phyloP scores from a whole-genome alignment of 2,888 invertebrate genomes.

The Trissolcus brochymenae region DNA sequence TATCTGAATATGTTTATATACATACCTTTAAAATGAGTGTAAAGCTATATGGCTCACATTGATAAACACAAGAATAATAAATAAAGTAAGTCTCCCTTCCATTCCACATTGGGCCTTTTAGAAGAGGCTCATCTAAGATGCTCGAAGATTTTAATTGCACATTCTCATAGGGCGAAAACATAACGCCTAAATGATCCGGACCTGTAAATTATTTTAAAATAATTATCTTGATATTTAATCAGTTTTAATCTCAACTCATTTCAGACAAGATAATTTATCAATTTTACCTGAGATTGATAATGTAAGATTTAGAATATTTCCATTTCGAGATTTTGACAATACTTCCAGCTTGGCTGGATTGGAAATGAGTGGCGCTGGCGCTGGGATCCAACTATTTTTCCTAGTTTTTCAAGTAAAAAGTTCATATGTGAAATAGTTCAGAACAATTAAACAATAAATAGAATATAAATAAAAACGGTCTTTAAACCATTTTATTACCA shows the following conservation, averaged over 20 bases:
- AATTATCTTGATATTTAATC: slow-evolving; percentile 1
- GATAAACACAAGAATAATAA: slow-evolving; percentile 82
- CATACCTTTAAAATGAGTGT: slow-evolving; percentile 80
- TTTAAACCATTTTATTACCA: slow-evolving; percentile 72
- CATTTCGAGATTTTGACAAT: slow-evolving; percentile 72
- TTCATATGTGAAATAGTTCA: neutral
- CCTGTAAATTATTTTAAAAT: slow-evolving; percentile 74
- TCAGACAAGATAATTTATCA: neutral
- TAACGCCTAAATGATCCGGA: slow-evolving; percentile 82
- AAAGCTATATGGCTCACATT: slow-evolving; percentile 79
- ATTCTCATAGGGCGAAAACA: slow-evolving; percentile 80
- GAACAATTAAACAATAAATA: neutral
- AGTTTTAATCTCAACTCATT: too few relatives aligned
- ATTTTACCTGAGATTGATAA: slow-evolving; percentile 78
- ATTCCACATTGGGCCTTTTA: slow-evolving; percentile 79
- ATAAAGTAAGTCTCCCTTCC: slow-evolving; percentile 82
- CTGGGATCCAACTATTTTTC: slow-evolving; percentile 81
- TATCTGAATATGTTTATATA: slow-evolving; percentile 1
- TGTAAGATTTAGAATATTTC: slow-evolving; percentile 75
- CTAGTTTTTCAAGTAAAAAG: slow-evolving; percentile 64
- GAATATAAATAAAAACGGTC: slow-evolving; percentile 6
- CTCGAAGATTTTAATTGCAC: slow-evolving; percentile 80
- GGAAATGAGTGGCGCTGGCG: slow-evolving; percentile 77
- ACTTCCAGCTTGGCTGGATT: slow-evolving; percentile 78
- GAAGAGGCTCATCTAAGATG: slow-evolving; percentile 78